Evolutionary conservation across 2,888 invertebrate genomes (phyloP).

Genomic region (Ornithoptera alexandrae): DNA sequence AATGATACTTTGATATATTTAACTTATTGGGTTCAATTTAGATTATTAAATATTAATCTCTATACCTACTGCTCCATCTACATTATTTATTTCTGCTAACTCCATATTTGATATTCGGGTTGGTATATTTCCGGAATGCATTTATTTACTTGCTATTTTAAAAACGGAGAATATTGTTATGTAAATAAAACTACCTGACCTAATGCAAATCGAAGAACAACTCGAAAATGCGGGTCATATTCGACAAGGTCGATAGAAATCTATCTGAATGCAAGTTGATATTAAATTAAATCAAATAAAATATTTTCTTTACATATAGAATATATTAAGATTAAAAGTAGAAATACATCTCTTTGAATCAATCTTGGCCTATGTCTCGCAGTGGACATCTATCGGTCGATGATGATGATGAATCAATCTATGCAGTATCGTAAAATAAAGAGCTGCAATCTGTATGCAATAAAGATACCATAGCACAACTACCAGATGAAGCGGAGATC

Average conservation of each 20-base stretch:
- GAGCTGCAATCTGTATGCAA: too few species aligned
- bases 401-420: too few species aligned
- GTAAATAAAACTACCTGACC: conserved; percentile 18
- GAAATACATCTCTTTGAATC: too few species aligned
- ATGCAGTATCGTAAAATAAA: too few species aligned
- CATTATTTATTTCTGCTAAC: background rate
- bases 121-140: background rate
- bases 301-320: background rate
- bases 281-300: background rate
- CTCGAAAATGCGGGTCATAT: background rate
- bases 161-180: conserved; percentile 14
- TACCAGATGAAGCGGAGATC: too few species aligned
- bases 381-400: too few species aligned
- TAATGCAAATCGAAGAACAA: conserved; percentile 5
- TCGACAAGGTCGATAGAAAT: conserved; percentile 1
- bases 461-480: too few species aligned
- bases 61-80: too few species aligned
- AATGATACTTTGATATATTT: too few species aligned
- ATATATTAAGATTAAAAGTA: background rate
- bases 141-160: background rate
- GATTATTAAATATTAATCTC: background rate
- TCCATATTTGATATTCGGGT: background rate
- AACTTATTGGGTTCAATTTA: too few species aligned
- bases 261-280: background rate
- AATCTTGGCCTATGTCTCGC: too few species aligned